These are phyloP conservation scores for Deroplatys truncata DNA, from an alignment of 2,888 invertebrate genomes.

Conservation along the genomic window DNA sequence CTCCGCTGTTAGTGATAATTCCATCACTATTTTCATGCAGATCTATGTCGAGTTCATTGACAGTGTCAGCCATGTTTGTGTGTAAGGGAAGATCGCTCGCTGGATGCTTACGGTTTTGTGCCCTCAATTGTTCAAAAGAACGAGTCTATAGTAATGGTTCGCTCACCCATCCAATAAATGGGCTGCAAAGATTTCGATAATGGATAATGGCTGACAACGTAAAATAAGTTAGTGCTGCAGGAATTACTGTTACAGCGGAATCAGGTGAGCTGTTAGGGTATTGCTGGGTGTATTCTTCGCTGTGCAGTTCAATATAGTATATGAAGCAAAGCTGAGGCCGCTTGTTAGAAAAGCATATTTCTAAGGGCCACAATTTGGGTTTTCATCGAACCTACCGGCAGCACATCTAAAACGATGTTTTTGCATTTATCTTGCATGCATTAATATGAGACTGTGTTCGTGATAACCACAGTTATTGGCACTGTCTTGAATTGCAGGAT, in stretches of 20 bases:
- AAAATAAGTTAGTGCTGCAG: background rate
- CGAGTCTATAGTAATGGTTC: background rate
- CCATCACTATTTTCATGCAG: constrained; percentile 39
- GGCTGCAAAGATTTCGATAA: background rate
- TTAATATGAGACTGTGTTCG: background rate
- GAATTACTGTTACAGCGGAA: background rate
- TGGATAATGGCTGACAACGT: background rate
- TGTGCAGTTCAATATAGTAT: too few species aligned
- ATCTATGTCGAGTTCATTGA: constrained; percentile 39
- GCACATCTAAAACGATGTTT: background rate
- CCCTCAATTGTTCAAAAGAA: background rate
- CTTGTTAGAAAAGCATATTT: background rate
- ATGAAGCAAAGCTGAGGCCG: background rate
- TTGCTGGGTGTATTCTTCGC: background rate
- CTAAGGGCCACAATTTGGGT: background rate
- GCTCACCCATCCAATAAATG: background rate
- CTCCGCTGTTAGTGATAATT: constrained; percentile 42
- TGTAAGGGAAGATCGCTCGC: background rate
- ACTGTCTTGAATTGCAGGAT: background rate
- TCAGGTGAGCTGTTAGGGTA: background rate
- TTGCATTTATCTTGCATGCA: background rate
- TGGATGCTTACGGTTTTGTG: background rate
- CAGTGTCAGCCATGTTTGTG: constrained; percentile 21
- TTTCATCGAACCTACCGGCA: background rate
- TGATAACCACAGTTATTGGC: background rate